Evolutionary conservation across 2,113 vertebrate genomes (phyloP).

Genomic region (Tylochromis polylepis): DNA sequence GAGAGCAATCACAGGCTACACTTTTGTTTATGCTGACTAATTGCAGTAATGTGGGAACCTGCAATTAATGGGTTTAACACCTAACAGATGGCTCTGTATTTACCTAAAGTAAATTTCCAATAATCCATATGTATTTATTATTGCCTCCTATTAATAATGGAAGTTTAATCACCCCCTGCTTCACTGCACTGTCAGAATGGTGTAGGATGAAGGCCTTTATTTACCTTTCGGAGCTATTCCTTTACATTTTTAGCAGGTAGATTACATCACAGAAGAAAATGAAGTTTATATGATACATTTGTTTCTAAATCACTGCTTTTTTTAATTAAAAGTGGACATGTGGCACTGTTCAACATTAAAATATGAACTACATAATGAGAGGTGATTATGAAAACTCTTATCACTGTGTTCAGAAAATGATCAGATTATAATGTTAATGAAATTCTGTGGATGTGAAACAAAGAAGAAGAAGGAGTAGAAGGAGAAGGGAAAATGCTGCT

Average conservation of each 20-base stretch:
- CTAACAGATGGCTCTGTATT: background rate
- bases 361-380: background rate
- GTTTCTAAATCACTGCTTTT: background rate
- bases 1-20: background rate
- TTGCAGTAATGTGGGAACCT: background rate
- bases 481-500: slow-evolving; percentile 37
- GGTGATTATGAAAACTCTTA: background rate
- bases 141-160: background rate
- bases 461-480: background rate
- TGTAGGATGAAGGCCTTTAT: background rate
- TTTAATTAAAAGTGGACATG: background rate
- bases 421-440: background rate
- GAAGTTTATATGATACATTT: background rate
- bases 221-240: background rate
- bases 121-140: background rate
- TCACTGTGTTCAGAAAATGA: background rate
- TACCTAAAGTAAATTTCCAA: background rate
- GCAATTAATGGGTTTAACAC: background rate
- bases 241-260: background rate
- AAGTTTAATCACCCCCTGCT: background rate
- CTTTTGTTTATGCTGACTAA: background rate
- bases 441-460: background rate
- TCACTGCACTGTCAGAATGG: background rate
- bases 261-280: background rate
- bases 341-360: background rate